Percentiles rank a stretch among this genome's conserved stretches.
phyloP scores from a whole-genome alignment of 1,140 invertebrate genomes.

The Hypsibius dujardini region DNA sequence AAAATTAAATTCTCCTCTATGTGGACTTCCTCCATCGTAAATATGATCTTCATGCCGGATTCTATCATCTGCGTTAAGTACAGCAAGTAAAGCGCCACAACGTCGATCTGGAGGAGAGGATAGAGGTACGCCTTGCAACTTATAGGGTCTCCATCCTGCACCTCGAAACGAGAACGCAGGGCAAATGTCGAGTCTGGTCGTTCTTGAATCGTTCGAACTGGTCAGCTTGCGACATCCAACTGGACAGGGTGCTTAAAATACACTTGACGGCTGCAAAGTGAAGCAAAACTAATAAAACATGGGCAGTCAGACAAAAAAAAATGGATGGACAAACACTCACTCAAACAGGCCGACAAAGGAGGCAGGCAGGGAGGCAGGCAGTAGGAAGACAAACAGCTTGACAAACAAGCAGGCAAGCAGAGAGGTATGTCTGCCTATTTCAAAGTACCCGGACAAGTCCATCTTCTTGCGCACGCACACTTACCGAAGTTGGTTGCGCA shows the following conservation, averaged over 20 bases:
- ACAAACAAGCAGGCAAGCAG: too few species aligned
- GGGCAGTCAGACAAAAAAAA: too few species aligned
- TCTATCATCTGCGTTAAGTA: slow-evolving; percentile 96
- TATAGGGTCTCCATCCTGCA: slow-evolving; percentile 67
- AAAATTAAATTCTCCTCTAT: slow-evolving; percentile 98
- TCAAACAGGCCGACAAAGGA: too few species aligned
- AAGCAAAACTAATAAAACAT: too few species aligned
- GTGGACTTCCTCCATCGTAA: slow-evolving; percentile 92
- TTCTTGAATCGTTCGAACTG: slow-evolving; percentile 85
- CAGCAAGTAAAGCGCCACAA: slow-evolving; percentile 79
- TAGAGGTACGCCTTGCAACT: slow-evolving; percentile 53
- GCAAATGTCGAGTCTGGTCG: slow-evolving; percentile 72
- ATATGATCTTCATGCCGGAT: slow-evolving; percentile 74
- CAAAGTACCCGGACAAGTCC: too few species aligned
- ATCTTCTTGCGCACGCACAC: too few species aligned
- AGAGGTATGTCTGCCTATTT: too few species aligned
- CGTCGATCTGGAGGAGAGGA: slow-evolving; percentile 86
- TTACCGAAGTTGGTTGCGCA: too few species aligned
- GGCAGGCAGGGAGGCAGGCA: too few species aligned
- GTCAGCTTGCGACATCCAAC: slow-evolving; percentile 82
- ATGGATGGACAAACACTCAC: too few species aligned
- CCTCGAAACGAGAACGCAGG: slow-evolving; percentile 83
- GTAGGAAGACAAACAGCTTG: too few species aligned
- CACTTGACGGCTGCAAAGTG: slow-evolving; percentile 69
- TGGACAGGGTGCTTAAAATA: slow-evolving; percentile 90